Conservation (phyloP, 1,140 invertebrate species). For the Drosophila micromelanica region DNA sequence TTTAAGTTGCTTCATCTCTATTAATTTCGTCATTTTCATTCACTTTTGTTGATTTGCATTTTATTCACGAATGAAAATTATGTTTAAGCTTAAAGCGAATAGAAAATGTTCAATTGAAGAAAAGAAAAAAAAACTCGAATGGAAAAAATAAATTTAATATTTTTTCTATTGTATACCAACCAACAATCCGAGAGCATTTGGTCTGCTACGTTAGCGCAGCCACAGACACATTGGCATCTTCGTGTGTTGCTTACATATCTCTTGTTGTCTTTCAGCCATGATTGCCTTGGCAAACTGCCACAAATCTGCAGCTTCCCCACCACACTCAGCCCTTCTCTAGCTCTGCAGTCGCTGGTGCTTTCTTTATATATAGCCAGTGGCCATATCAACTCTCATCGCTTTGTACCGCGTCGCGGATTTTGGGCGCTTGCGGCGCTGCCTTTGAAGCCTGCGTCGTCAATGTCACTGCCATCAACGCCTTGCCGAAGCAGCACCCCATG, state of each 20-base stretch:
- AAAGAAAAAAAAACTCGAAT: not conserved
- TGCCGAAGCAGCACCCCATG: conserved; percentile 29
- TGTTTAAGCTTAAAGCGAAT: too few species aligned
- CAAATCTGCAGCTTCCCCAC: conserved; percentile 11
- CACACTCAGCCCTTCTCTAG: not conserved
- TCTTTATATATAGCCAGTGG: conserved; percentile 35
- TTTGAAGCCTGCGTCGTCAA: conserved; percentile 62
- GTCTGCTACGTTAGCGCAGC: not conserved
- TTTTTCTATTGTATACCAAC: not conserved
- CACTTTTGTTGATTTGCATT: too few species aligned
- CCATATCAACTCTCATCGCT: conserved; percentile 33
- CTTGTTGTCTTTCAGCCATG: conserved; percentile 37
- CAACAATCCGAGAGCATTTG: too few species aligned
- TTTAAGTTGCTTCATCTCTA: too few species aligned
- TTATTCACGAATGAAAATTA: too few species aligned
- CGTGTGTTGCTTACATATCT: conserved; percentile 3
- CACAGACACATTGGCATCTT: not conserved
- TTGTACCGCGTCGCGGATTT: conserved; percentile 45
- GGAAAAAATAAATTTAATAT: conserved; percentile 5
- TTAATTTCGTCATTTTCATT: too few species aligned
- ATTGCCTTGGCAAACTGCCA: conserved; percentile 44
- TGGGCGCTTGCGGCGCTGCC: conserved; percentile 49
- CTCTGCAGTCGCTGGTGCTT: not conserved
- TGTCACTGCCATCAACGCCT: conserved; percentile 61
- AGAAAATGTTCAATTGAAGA: too few species aligned